These are phyloP conservation scores for Chaenodraco wilsoni DNA, from an alignment of 2,797 vertebrate species.

Conservation along the genomic window DNA sequence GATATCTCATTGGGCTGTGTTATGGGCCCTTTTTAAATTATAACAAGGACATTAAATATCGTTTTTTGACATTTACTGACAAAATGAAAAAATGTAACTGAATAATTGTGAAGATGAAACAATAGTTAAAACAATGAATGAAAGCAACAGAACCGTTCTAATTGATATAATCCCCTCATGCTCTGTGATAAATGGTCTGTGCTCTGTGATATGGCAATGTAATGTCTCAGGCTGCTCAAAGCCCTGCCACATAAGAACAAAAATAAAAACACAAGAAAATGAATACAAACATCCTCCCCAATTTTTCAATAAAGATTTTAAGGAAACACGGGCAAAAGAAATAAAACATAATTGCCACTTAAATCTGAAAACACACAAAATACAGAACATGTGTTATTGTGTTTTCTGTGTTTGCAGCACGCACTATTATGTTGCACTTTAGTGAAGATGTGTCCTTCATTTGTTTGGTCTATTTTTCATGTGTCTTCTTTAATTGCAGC, in stretches of 20 bases:
- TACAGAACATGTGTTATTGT: not conserved
- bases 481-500: conserved; percentile 9
- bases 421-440: not conserved
- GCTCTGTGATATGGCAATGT: conserved; percentile 4
- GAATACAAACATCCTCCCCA: not conserved
- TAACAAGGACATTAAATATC: not conserved
- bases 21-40: no score
- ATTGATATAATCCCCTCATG: not conserved
- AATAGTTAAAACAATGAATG: not conserved
- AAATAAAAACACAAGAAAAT: not conserved
- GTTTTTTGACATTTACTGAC: not conserved
- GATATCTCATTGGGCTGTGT: not conserved
- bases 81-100: not conserved
- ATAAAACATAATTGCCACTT: not conserved
- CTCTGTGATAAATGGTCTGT: conserved; percentile 15
- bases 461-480: conserved; percentile 3
- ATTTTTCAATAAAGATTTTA: not conserved
- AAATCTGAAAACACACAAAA: not conserved
- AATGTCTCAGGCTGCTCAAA: not conserved
- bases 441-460: conserved; percentile 10
- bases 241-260: not conserved
- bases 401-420: not conserved
- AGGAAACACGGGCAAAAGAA: not conserved
- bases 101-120: not conserved
- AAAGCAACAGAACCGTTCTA: not conserved